A percentile compares a stretch with the other conserved stretches of the same genome.
Conservation (phyloP, 2,888 invertebrate species). For the Notocelia uddmanniana region DNA sequence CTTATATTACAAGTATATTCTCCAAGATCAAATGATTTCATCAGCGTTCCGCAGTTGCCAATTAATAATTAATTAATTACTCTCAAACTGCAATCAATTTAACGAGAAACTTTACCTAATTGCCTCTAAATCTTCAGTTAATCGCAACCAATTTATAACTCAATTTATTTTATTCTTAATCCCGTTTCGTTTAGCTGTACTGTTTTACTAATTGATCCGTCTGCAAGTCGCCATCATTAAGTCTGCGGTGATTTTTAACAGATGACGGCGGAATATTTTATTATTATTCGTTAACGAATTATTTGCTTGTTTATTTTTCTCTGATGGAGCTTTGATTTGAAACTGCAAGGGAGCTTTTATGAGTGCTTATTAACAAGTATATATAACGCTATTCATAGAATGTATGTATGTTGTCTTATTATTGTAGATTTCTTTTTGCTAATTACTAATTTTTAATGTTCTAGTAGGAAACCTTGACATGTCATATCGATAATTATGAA, state of each 20-base stretch:
- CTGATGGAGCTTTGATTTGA: not conserved
- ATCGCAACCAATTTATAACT: conserved; percentile 59
- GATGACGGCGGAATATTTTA: conserved; percentile 28
- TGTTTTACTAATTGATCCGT: conserved; percentile 28
- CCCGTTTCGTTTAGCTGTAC: conserved; percentile 36
- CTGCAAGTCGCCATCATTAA: conserved; percentile 49
- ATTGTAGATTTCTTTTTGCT: no score
- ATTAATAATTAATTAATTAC: conserved; percentile 59
- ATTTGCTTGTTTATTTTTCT: not conserved
- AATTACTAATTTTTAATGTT: no score
- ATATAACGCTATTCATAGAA: no score
- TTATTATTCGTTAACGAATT: conserved; percentile 11
- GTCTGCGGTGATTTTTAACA: conserved; percentile 31
- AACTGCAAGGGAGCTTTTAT: not conserved
- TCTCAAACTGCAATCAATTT: conserved; percentile 55
- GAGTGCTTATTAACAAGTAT: no score
- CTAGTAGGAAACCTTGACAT: no score
- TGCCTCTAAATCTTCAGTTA: conserved; percentile 58
- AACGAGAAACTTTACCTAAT: conserved; percentile 59
- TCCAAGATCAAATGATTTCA: not conserved
- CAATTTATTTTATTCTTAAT: conserved; percentile 60
- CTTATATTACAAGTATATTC: conserved; percentile 5
- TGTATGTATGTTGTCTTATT: no score
- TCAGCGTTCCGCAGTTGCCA: conserved; percentile 41
- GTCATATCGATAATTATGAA: no score